Percentiles rank a stretch among this genome's conserved stretches.
These are phyloP conservation scores for Synanthedon formicaeformis DNA, from an alignment of 2,888 invertebrate species.

Conservation along the genomic window DNA sequence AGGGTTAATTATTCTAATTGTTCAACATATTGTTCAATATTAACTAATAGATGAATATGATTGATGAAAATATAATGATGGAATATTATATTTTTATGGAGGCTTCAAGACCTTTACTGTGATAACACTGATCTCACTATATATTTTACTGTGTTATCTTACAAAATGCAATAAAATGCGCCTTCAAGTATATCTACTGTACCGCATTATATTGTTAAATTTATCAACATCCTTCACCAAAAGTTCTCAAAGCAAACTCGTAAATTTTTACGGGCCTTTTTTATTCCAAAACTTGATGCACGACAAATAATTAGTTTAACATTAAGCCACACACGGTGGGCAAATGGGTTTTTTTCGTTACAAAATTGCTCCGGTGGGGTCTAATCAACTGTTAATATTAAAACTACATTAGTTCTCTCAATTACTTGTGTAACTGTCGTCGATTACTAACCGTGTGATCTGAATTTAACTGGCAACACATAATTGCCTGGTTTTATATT, in stretches of 20 bases:
- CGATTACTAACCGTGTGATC: not conserved
- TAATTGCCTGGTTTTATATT: too few relatives aligned
- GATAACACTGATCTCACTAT: too few relatives aligned
- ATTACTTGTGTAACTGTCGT: not conserved
- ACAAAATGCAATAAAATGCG: too few relatives aligned
- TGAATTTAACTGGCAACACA: not conserved
- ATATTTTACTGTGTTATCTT: too few relatives aligned
- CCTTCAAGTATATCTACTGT: not conserved
- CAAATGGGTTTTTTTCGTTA: conserved; percentile 47
- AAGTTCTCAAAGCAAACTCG: conserved; percentile 2
- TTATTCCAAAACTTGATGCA: conserved; percentile 15
- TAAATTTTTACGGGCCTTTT: conserved; percentile 5
- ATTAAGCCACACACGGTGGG: conserved; percentile 51
- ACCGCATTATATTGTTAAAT: conserved; percentile 2
- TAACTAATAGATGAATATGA: too few relatives aligned
- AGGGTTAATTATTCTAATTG: too few relatives aligned
- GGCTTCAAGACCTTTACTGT: too few relatives aligned
- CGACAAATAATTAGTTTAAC: conserved; percentile 49
- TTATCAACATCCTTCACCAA: conserved; percentile 4
- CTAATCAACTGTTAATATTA: conserved; percentile 32
- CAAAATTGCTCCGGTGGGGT: conserved; percentile 42
- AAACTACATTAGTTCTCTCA: conserved; percentile 48
- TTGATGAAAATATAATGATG: too few relatives aligned
- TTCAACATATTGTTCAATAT: too few relatives aligned
- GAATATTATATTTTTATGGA: too few relatives aligned